Percentiles rank a stretch among this genome's conserved stretches.
Conservation (phyloP, 2,888 invertebrate genomes). For the Microdon myrmicae region DNA sequence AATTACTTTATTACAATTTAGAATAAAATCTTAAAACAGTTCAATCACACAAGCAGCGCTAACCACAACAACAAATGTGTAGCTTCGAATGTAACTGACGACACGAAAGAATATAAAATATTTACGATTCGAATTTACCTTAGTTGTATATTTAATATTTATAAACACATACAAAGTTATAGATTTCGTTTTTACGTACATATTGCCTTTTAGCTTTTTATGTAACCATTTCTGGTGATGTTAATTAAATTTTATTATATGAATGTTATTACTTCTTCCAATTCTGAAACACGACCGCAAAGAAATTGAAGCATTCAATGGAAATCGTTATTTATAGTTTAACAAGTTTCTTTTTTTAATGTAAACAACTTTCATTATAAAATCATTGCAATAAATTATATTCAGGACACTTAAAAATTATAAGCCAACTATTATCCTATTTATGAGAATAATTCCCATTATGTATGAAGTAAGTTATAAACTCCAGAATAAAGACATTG, state of each 20-base stretch:
- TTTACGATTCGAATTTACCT: constrained; percentile 14
- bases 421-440: constrained; percentile 38
- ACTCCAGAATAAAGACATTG: too few species aligned
- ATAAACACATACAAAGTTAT: background rate
- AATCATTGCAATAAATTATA: constrained; percentile 18
- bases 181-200: constrained; percentile 17
- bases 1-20: constrained; percentile 4
- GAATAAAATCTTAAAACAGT: constrained; percentile 8
- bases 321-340: constrained; percentile 6
- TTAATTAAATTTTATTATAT: constrained; percentile 17
- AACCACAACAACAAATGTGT: constrained; percentile 14
- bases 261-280: constrained; percentile 29
- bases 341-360: constrained; percentile 21
- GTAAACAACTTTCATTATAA: background rate
- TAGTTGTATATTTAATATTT: constrained; percentile 10
- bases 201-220: constrained; percentile 50
- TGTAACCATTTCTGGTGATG: constrained; percentile 30
- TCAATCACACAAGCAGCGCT: constrained; percentile 12
- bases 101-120: constrained; percentile 8
- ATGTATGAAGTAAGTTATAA: constrained; percentile 37
- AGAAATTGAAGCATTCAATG: background rate
- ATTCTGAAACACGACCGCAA: constrained; percentile 1
- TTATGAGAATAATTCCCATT: constrained; percentile 36
- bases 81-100: constrained; percentile 22
- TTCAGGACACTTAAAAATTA: constrained; percentile 9